These are phyloP conservation scores for Tachysurus vachellii DNA, from an alignment of 2,113 vertebrate genomes.

Conservation along the genomic window DNA sequence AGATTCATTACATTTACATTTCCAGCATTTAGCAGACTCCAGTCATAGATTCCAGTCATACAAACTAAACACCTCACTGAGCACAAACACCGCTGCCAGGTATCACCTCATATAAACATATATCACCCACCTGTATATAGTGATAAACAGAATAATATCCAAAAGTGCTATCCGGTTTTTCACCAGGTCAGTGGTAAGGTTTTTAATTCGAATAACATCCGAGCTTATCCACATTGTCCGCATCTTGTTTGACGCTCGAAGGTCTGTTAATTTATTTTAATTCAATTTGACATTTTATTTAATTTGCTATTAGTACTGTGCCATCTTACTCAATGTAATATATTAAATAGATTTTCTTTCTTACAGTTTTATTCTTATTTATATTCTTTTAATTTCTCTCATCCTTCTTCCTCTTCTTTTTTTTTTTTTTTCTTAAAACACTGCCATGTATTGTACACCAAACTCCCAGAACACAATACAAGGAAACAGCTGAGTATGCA, in stretches of 20 bases:
- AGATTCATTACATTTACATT: not conserved
- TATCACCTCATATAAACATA: not conserved
- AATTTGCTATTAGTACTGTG: not conserved
- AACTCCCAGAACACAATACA: constrained; percentile 28
- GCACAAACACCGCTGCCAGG: not conserved
- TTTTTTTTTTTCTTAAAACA: not conserved
- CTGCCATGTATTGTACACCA: not conserved
- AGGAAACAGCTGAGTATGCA: constrained; percentile 36
- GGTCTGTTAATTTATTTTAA: not conserved
- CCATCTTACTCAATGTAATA: not conserved
- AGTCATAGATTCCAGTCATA: constrained; percentile 5
- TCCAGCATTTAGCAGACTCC: not conserved
- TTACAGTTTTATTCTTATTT: not conserved
- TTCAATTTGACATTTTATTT: not conserved
- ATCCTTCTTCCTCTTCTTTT: not conserved
- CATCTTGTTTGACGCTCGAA: not conserved
- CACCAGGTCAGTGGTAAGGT: not conserved
- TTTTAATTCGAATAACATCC: not conserved
- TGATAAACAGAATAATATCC: not conserved
- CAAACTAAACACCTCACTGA: not conserved
- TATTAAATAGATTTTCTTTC: not conserved
- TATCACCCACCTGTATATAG: not conserved
- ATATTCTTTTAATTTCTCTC: not conserved
- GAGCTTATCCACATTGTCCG: not conserved
- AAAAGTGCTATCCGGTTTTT: not conserved